Conservation (phyloP, 2,113 vertebrate species). For the Seriola dumerili region DNA sequence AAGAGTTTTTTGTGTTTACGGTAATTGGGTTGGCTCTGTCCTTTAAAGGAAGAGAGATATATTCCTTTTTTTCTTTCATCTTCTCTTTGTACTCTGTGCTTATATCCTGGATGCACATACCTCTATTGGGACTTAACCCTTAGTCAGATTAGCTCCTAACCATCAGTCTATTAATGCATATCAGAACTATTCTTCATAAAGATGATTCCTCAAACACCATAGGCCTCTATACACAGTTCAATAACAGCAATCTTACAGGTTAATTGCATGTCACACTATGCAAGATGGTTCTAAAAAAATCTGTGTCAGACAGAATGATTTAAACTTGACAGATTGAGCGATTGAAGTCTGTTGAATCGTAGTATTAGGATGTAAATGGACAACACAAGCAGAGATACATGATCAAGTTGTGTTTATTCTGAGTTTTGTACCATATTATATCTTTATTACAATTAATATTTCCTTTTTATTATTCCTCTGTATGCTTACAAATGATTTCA, state of each 20-base stretch:
- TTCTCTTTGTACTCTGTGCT: background rate
- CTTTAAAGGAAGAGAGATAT: background rate
- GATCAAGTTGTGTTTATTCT: too few species aligned
- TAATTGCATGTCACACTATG: background rate
- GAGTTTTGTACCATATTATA: too few species aligned
- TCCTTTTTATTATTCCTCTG: too few species aligned
- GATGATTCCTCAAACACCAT: too few species aligned
- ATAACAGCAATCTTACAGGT: too few species aligned
- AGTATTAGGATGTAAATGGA: too few species aligned
- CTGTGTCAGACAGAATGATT: background rate
- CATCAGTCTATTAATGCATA: background rate
- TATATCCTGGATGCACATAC: background rate
- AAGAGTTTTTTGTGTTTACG: conserved; percentile 14
- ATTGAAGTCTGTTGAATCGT: background rate
- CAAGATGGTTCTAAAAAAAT: conserved; percentile 4
- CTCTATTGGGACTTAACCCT: too few species aligned
- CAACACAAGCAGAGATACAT: too few species aligned
- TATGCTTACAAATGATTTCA: too few species aligned
- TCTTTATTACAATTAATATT: too few species aligned
- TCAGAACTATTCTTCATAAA: too few species aligned
- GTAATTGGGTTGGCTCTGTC: background rate
- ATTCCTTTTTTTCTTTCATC: background rate
- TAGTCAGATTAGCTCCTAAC: background rate
- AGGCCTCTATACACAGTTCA: too few species aligned
- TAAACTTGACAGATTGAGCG: background rate